Evolutionary conservation across 2,888 invertebrate species (phyloP), one percentile per base, ranked within the genome.

Genomic region (Amorpha juglandis): DNA sequence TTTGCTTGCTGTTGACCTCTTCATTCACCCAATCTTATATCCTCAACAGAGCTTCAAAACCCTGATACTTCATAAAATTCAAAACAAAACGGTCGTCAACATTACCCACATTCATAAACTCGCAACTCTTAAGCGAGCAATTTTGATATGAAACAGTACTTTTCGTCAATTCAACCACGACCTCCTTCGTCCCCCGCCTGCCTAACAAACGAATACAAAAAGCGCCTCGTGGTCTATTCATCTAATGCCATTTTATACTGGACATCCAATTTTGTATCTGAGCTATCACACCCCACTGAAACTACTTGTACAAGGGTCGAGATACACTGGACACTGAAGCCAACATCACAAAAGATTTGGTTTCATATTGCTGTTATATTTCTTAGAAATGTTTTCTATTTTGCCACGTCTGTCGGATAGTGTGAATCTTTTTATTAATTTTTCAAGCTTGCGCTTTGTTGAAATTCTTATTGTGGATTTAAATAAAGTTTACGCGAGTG

Each of bases 311-410:
- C 14, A 16, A 11, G 12, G 58, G 19, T 42, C 58, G 19, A 42
- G 58, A 38, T 42, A 21, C 11, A 12, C 58, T 58, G 58, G 58
- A 58, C 16, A 38, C 12, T 71, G 63, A 62, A 47, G 47, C 64
- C 47, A 70, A 66, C 50, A 50, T 55, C 27, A 51, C 53, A 51
- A 64, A 69, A 68, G 67, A 67, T 68, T 69, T 52, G 19, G 19
- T 69, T 65, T 62, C 63, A 68, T 84, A 86, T 84, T 80, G 80
- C 82, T 75, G 81, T 84, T 82, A 85, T 86, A 87, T 86, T 84
- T 85, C 85, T 83, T 78, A 72, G 81, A 67, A 76, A 78, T 79
- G 78, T 75, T 82, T 80, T 79, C 67, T 71, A 70, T 73, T 74
- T 69, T 76, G 76, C 75, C 74, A 72, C 27, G 33, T 62, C 48